These are phyloP conservation scores for Cosmopolites sordidus DNA, from an alignment of 2,888 invertebrate genomes.

Conservation along the genomic window DNA sequence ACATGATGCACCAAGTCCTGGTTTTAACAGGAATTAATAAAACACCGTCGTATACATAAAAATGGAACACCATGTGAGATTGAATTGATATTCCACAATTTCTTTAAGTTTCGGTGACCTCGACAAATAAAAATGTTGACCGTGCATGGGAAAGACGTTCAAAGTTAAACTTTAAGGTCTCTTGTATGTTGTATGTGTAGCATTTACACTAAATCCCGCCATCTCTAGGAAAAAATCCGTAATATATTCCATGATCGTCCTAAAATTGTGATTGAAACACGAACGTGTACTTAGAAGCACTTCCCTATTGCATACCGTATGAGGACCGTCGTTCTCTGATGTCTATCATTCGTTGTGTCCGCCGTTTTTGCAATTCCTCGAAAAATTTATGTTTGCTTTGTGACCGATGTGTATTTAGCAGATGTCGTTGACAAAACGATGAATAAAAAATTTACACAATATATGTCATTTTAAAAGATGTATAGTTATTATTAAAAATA, in stretches of 20 bases:
- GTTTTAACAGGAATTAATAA: too few relatives aligned
- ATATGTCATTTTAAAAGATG: too few relatives aligned
- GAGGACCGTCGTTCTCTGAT: conserved; percentile 25
- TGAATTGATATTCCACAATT: too few relatives aligned
- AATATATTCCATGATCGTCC: conserved; percentile 39
- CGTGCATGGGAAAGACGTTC: conserved; percentile 12
- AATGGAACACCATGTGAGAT: too few relatives aligned
- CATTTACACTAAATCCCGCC: conserved; percentile 11
- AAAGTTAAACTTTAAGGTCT: conserved; percentile 8
- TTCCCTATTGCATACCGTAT: conserved; percentile 35
- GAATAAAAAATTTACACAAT: too few relatives aligned
- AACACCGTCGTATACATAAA: too few relatives aligned
- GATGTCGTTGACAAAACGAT: conserved; percentile 9
- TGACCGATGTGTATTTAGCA: conserved; percentile 16
- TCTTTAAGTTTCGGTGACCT: too few relatives aligned
- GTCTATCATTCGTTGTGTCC: conserved; percentile 22
- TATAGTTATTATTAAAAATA: too few relatives aligned
- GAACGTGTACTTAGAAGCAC: conserved; percentile 30
- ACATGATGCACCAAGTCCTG: too few relatives aligned
- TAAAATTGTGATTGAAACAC: conserved; percentile 37
- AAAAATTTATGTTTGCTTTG: conserved; percentile 22
- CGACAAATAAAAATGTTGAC: neutral
- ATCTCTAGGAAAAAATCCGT: conserved; percentile 15
- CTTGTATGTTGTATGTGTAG: conserved; percentile 6
- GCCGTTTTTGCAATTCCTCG: conserved; percentile 16